phyloP scores from a whole-genome alignment of 92 coral and sea anemone genomes.

The Palythoa grandiflora region DNA sequence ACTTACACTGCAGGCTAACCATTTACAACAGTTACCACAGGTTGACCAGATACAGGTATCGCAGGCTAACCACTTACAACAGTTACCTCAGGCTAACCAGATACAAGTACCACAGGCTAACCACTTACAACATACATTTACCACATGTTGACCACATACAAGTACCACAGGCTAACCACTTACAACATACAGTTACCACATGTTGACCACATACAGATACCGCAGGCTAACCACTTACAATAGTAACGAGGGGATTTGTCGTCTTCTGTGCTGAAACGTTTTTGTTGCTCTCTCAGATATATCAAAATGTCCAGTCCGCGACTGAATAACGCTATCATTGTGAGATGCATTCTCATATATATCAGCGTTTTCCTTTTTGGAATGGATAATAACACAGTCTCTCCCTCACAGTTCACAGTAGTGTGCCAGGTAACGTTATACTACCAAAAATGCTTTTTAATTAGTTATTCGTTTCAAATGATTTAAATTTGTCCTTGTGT shows the following conservation, averaged over 20 bases:
- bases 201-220: neutral
- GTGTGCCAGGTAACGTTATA: slow-evolving; percentile 62
- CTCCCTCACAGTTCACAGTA: slow-evolving; percentile 44
- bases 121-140: neutral
- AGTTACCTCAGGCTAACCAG: neutral
- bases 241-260: neutral
- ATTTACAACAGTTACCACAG: too few relatives aligned
- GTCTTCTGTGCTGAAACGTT: neutral
- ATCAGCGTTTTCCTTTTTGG: slow-evolving; percentile 81
- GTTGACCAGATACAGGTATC: neutral
- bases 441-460: neutral
- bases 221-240: neutral
- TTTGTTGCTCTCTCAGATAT: slow-evolving; percentile 48
- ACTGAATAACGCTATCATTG: slow-evolving; percentile 78
- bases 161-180: too few relatives aligned
- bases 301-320: slow-evolving; percentile 87
- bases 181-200: too few relatives aligned
- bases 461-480: too few relatives aligned
- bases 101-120: neutral
- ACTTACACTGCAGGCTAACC: too few relatives aligned
- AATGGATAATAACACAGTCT: slow-evolving; percentile 68
- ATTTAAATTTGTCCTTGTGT: neutral
- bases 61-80: neutral
- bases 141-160: too few relatives aligned
- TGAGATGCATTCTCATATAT: slow-evolving; percentile 81